Base-by-base conservation (phyloP, 2,888 invertebrate genomes). In the Conus canariensis region DNA sequence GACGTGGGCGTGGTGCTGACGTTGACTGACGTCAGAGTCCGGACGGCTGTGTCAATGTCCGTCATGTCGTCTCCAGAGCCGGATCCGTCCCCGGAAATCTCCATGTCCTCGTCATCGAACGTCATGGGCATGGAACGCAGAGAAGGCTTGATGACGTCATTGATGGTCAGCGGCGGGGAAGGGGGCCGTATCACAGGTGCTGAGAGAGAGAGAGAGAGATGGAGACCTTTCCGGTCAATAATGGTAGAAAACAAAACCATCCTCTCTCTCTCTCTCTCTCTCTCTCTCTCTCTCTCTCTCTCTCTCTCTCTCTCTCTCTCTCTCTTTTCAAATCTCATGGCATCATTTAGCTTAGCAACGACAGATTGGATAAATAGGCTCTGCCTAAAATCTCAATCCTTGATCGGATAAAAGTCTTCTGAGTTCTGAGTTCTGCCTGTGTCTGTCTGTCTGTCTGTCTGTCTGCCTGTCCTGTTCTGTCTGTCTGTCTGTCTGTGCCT, bases 31-130 rank as follows among this genome's bases (percentile, higher is more conserved):
- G 60, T 74, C 85, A 82, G 56, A 19, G 25, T 30, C 58, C 7
- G 56, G 58, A 19, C 9, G 0, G 77, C 19, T 8, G 25, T 3
- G 16, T 83, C n/a, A 19, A 22, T 16, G 58, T 82, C 16, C 6
- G n/a, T 74, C 8, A 30, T 9, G 19, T n/a, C 86, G 56, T 90
- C 90, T 12, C 90, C 91, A 25, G 91, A 91, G 0, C 91, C 91
- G 4, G 91, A 91, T 64, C 90, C 91, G 25, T 90, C 90, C 7
- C 91, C 91, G 0, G 91, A 91, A 30, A 89, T 67, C 25, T 90
- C 87, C 14, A 74, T 45, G 25, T 91, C 91, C 12, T 91, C 91
- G 70, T 91, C 90, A 59, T 91, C 91, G 74, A 85, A 74, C 89
- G 83, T 83, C 67, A 64, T 67, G 12, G 83, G n/a, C 3, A 58